Evolutionary conservation across 2,888 invertebrate species (phyloP).

Genomic region (Thereva unica): DNA sequence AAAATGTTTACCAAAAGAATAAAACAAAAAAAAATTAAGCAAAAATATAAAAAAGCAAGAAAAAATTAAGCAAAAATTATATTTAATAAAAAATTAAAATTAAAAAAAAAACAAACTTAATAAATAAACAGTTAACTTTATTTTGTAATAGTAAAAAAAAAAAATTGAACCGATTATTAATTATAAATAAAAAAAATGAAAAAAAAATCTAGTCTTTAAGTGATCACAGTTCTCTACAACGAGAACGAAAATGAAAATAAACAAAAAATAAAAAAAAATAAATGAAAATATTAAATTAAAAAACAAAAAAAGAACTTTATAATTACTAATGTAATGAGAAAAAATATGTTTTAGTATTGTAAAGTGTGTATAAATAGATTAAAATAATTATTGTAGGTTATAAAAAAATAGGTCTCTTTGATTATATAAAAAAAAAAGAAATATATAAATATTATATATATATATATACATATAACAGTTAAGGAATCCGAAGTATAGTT

Average conservation of each 20-base stretch:
- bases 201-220: background rate
- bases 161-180: conserved; percentile 27
- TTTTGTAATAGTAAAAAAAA: conserved; percentile 39
- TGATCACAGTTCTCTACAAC: background rate
- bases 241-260: conserved; percentile 6
- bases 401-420: conserved; percentile 17
- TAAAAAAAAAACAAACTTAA: conserved; percentile 17
- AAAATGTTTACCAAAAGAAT: conserved; percentile 18
- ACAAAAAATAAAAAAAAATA: background rate
- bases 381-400: background rate
- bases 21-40: background rate
- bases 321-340: conserved; percentile 19
- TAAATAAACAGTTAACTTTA: conserved; percentile 42
- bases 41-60: background rate
- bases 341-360: conserved; percentile 27
- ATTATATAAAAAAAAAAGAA: conserved; percentile 9
- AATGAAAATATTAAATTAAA: conserved; percentile 10
- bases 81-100: conserved; percentile 2
- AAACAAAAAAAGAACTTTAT: conserved; percentile 5
- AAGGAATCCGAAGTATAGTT: too few species aligned
- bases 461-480: too few species aligned
- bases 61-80: conserved; percentile 2
- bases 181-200: conserved; percentile 11
- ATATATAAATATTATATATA: background rate
- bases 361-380: conserved; percentile 32